These are phyloP conservation scores for Eremophila alpestris DNA, from an alignment of 2,797 vertebrate species.

Conservation along the genomic window DNA sequence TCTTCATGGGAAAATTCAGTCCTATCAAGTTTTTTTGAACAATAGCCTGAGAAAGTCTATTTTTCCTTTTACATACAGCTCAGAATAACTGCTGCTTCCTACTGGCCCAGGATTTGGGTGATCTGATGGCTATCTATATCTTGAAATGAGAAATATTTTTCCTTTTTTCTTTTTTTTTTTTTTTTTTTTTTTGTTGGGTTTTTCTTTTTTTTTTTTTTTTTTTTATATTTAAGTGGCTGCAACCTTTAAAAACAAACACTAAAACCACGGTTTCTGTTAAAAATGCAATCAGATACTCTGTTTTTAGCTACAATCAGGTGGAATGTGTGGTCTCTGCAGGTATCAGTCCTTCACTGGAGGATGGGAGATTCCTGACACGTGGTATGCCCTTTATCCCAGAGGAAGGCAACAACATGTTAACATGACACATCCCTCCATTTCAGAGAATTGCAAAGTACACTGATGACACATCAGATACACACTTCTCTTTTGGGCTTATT, in stretches of 20 bases:
- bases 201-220: background rate
- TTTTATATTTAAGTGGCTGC: background rate
- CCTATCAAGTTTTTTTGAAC: background rate
- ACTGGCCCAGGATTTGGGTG: background rate
- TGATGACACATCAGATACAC: background rate
- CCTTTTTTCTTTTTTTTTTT: background rate
- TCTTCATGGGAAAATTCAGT: background rate
- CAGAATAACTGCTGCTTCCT: background rate
- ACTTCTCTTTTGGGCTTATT: background rate
- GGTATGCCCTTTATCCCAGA: background rate
- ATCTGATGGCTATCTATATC: background rate
- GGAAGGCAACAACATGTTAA: background rate
- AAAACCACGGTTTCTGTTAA: background rate
- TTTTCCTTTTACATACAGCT: background rate
- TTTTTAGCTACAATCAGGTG: background rate
- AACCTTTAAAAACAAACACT: background rate
- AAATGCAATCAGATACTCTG: background rate
- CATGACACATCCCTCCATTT: background rate
- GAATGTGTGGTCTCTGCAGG: background rate
- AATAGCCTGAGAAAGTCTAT: background rate
- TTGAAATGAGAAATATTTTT: background rate
- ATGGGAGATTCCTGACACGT: background rate
- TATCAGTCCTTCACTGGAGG: background rate
- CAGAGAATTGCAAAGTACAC: background rate
- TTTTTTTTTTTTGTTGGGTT: background rate